phyloP scores from a whole-genome alignment of 2,888 invertebrate genomes.

The Torymus aiolomorphi region DNA sequence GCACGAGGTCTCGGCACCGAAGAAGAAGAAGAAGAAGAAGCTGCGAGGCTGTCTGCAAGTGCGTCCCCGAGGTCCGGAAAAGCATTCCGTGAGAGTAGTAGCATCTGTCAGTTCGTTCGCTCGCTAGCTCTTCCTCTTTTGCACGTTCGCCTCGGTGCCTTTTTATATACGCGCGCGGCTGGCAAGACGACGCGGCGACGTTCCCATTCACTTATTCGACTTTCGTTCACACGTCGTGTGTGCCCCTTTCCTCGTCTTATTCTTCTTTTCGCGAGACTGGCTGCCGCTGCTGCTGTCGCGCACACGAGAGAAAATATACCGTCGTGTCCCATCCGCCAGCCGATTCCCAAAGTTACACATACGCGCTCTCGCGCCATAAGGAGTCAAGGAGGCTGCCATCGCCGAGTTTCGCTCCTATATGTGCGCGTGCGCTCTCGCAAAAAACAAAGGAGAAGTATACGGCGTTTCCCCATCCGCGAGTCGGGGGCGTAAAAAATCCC shows the following conservation, averaged over 20 bases:
- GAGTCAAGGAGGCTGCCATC: slow-evolving; percentile 5
- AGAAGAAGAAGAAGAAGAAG: neutral
- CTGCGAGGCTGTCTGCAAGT: neutral
- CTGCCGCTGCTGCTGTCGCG: neutral
- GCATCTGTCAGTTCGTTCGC: slow-evolving; percentile 56
- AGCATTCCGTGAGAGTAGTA: slow-evolving; percentile 58
- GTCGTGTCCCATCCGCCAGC: slow-evolving; percentile 3
- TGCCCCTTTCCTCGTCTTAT: slow-evolving; percentile 4
- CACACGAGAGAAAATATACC: neutral
- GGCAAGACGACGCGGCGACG: slow-evolving; percentile 24
- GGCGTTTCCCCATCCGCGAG: slow-evolving; percentile 30
- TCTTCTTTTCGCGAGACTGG: slow-evolving; percentile 12
- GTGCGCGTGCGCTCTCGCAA: neutral
- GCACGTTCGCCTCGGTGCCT: slow-evolving; percentile 6
- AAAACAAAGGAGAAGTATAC: neutral
- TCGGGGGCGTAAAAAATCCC: slow-evolving; percentile 20
- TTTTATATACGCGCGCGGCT: slow-evolving; percentile 14
- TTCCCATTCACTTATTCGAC: slow-evolving; percentile 58
- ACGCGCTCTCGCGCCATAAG: slow-evolving; percentile 27
- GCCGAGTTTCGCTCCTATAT: neutral
- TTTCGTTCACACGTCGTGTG: slow-evolving; percentile 60
- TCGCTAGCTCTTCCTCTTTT: slow-evolving; percentile 52
- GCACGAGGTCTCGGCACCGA: neutral
- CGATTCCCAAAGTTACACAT: slow-evolving; percentile 34
- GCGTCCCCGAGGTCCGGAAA: slow-evolving; percentile 56